Percentiles rank a stretch among this genome's conserved stretches.
Evolutionary conservation across 2,113 vertebrate genomes (phyloP).

Genomic region (Axis porcinus): DNA sequence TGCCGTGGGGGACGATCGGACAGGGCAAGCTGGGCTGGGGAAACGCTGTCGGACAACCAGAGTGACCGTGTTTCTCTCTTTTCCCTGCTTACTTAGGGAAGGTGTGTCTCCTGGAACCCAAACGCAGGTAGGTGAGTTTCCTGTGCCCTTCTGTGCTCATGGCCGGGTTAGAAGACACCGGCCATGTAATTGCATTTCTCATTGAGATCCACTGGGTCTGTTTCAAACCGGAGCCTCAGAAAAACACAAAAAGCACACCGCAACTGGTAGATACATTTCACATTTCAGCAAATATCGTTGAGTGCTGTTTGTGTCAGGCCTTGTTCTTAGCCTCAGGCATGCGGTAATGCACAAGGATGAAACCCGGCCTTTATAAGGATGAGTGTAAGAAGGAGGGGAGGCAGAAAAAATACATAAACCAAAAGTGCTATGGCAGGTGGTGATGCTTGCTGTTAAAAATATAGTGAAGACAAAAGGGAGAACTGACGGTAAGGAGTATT

Average conservation of each 20-base stretch:
- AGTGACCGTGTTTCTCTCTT: not conserved
- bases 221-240: not conserved
- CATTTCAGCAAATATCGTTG: not conserved
- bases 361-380: fast-evolving
- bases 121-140: not conserved
- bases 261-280: too few relatives aligned
- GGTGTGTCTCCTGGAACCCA: not conserved
- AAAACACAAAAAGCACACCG: too few relatives aligned
- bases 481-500: not conserved
- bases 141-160: too few relatives aligned
- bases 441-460: not conserved
- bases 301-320: not conserved
- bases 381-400: not conserved
- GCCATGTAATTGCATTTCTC: fast-evolving
- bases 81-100: not conserved
- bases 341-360: not conserved
- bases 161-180: not conserved
- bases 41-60: fast-evolving
- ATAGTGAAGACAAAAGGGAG: not conserved
- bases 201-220: not conserved
- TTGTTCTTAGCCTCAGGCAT: not conserved
- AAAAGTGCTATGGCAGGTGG: not conserved
- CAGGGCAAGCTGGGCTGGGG: too few relatives aligned
- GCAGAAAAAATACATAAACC: not conserved
- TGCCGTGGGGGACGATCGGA: fast-evolving